These are phyloP conservation scores for Serripes groenlandicus DNA, from an alignment of 2,888 invertebrate genomes.

Conservation along the genomic window DNA sequence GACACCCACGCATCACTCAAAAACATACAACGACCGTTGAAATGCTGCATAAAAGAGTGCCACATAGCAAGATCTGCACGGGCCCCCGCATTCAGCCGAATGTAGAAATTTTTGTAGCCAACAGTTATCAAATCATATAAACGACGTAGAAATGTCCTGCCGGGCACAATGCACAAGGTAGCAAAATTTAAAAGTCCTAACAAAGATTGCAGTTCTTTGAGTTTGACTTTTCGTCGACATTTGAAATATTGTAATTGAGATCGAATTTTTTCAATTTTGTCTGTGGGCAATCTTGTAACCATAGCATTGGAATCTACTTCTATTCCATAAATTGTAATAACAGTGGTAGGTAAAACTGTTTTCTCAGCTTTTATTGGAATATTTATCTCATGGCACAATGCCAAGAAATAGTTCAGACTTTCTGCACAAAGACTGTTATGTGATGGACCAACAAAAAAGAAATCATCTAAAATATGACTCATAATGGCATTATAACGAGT, in stretches of 20 bases:
- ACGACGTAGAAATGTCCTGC: constrained; percentile 38
- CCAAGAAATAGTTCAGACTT: constrained; percentile 13
- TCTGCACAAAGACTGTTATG: background rate
- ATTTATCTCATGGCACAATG: constrained; percentile 14
- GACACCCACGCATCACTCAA: constrained; percentile 40
- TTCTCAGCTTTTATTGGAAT: constrained; percentile 7
- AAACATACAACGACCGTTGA: constrained; percentile 61
- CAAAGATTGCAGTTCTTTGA: constrained; percentile 34
- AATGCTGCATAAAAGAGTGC: constrained; percentile 29
- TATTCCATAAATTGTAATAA: constrained; percentile 35
- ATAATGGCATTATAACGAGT: constrained; percentile 3
- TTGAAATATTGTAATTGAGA: background rate
- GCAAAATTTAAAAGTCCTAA: constrained; percentile 25
- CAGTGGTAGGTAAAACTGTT: background rate
- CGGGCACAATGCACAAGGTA: constrained; percentile 21
- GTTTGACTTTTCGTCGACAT: constrained; percentile 17
- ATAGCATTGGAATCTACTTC: constrained; percentile 16
- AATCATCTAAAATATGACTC: constrained; percentile 21
- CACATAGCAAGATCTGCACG: constrained; percentile 50
- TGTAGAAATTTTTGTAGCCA: background rate
- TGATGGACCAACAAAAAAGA: constrained; percentile 10
- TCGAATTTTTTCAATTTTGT: constrained; percentile 22
- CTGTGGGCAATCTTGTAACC: constrained; percentile 17
- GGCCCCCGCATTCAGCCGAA: constrained; percentile 25
- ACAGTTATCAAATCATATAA: constrained; percentile 47